Percentiles rank a stretch among this genome's conserved stretches.
phyloP scores from a whole-genome alignment of 2,113 vertebrate genomes.

The Electrona antarctica region DNA sequence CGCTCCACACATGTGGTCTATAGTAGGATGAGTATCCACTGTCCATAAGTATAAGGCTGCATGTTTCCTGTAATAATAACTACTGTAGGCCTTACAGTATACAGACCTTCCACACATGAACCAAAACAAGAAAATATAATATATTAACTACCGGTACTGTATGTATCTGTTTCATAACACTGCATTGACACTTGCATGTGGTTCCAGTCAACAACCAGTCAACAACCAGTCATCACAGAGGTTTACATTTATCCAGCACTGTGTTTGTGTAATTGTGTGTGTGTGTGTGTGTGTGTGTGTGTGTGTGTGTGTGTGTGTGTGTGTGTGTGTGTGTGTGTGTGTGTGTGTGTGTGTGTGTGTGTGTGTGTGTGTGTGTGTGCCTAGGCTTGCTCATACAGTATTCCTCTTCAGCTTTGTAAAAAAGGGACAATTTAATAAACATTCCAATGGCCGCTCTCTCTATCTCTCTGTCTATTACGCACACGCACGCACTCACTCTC shows the following conservation, averaged over 20 bases:
- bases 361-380: too few species aligned
- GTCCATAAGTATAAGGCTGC: background rate
- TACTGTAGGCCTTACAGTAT: background rate
- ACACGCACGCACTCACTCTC: too few species aligned
- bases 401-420: too few species aligned
- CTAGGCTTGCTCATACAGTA: too few species aligned
- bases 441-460: too few species aligned
- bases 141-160: too few species aligned
- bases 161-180: slow-evolving; percentile 16
- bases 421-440: too few species aligned
- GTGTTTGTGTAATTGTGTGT: too few species aligned
- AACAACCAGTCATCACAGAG: slow-evolving; percentile 1
- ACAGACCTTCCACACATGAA: background rate
- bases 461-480: too few species aligned
- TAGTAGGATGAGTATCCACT: too few species aligned
- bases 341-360: too few species aligned
- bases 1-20: too few species aligned
- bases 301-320: background rate
- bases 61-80: slow-evolving; percentile 42
- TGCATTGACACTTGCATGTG: slow-evolving; percentile 59
- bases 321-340: background rate
- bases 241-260: background rate
- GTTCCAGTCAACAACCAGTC: slow-evolving; percentile 23
- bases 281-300: background rate
- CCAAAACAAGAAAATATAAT: slow-evolving; percentile 17